phyloP scores from a whole-genome alignment of 2,113 vertebrate genomes.

The Tetrao urogallus region DNA sequence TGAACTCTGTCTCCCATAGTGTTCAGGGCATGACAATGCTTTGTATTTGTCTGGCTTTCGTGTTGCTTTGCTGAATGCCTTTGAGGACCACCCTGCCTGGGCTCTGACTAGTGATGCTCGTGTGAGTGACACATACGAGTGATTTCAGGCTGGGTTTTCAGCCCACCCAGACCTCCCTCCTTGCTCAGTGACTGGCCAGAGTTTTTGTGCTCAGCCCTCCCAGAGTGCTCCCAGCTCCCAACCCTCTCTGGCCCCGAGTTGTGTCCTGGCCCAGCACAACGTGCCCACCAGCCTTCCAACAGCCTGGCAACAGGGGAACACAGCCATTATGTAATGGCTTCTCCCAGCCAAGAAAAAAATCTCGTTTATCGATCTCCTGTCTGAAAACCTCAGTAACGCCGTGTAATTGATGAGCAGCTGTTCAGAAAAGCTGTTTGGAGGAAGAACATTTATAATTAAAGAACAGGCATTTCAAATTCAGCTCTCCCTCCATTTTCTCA shows the following conservation, averaged over 20 bases:
- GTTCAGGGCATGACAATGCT: not conserved
- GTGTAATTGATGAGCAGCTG: conserved; percentile 68
- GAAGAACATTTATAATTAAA: conserved; percentile 72
- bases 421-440: conserved; percentile 69
- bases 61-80: not conserved
- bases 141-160: not conserved
- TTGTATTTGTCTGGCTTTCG: not conserved
- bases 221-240: not conserved
- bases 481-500: conserved; percentile 47
- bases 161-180: not conserved
- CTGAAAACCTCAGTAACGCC: conserved; percentile 58
- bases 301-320: conserved; percentile 5
- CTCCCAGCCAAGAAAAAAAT: conserved; percentile 53
- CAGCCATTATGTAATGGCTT: conserved; percentile 70
- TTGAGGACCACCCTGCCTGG: not conserved
- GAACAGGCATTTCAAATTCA: conserved; percentile 53
- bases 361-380: conserved; percentile 67
- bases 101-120: not conserved
- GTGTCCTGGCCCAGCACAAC: not conserved
- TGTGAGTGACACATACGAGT: rapidly evolving
- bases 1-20: not conserved
- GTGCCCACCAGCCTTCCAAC: conserved; percentile 21
- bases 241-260: rapidly evolving
- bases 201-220: not conserved
- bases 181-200: rapidly evolving